These are phyloP conservation scores for Pyrrhia umbra DNA, from an alignment of 2,888 invertebrate genomes.

Conservation along the genomic window DNA sequence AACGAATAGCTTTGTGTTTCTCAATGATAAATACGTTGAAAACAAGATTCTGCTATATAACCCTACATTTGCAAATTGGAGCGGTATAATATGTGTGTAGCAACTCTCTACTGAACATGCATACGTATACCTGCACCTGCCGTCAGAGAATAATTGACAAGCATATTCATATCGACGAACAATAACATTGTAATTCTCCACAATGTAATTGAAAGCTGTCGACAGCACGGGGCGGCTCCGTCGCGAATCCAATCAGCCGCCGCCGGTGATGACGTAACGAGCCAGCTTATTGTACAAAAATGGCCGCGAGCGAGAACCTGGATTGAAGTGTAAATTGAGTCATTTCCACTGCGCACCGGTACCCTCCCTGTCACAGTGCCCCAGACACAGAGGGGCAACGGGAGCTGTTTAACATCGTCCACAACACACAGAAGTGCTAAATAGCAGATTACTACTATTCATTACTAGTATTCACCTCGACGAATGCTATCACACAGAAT, in stretches of 20 bases:
- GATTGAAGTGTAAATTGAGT: constrained; percentile 89
- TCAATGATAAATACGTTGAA: no score
- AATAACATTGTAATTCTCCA: constrained; percentile 12
- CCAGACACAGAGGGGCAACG: constrained; percentile 14
- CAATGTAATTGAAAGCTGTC: constrained; percentile 10
- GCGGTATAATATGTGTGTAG: neutral
- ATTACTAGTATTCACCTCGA: no score
- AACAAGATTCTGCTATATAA: no score
- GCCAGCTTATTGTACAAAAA: constrained; percentile 77
- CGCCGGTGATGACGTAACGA: constrained; percentile 56
- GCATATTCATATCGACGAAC: neutral
- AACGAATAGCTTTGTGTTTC: no score
- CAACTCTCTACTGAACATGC: no score
- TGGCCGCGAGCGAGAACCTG: constrained; percentile 88
- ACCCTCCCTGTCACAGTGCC: constrained; percentile 30
- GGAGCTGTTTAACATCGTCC: neutral
- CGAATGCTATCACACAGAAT: no score
- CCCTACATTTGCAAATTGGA: neutral
- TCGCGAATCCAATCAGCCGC: constrained; percentile 68
- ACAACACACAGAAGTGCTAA: no score
- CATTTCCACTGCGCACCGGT: constrained; percentile 74
- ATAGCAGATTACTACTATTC: no score
- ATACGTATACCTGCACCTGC: neutral
- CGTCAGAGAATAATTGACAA: neutral
- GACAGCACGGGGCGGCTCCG: constrained; percentile 1